These are phyloP conservation scores for Synaphobranchus kaupii DNA, from an alignment of 2,797 vertebrate species.

Conservation along the genomic window DNA sequence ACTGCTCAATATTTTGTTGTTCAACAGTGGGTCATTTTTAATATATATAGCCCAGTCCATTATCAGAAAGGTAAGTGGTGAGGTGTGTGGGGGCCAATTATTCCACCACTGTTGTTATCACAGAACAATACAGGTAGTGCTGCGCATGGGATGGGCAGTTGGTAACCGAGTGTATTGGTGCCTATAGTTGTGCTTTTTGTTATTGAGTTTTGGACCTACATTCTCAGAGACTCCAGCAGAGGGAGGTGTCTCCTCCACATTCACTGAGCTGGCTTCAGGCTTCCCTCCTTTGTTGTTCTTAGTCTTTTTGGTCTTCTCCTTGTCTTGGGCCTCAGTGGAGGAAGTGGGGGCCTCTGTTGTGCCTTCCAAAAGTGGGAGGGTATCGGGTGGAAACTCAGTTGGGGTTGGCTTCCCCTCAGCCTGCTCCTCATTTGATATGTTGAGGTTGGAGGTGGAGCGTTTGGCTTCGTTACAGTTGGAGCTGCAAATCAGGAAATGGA, in stretches of 20 bases:
- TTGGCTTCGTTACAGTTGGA: slow-evolving; percentile 66
- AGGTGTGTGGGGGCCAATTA: neutral
- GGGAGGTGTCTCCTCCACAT: slow-evolving; percentile 47
- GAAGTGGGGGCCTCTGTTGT: slow-evolving; percentile 46
- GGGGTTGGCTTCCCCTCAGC: slow-evolving; percentile 62
- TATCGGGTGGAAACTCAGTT: slow-evolving; percentile 58
- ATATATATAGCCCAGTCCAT: neutral
- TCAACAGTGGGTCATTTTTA: neutral
- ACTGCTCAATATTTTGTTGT: neutral
- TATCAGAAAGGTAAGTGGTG: neutral
- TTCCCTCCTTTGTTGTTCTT: slow-evolving; percentile 66
- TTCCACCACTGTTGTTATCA: slow-evolving; percentile 48
- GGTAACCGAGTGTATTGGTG: slow-evolving; percentile 70
- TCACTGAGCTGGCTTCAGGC: slow-evolving; percentile 54
- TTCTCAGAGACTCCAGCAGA: slow-evolving; percentile 57
- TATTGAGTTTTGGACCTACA: slow-evolving; percentile 54
- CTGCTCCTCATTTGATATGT: slow-evolving; percentile 62
- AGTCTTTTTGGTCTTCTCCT: slow-evolving; percentile 67
- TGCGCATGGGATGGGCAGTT: slow-evolving; percentile 65
- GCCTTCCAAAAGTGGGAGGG: slow-evolving; percentile 58
- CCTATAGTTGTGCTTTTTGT: slow-evolving; percentile 67
- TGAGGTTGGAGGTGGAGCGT: slow-evolving; percentile 62
- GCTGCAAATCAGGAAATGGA: slow-evolving; percentile 41
- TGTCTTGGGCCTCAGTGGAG: slow-evolving; percentile 59
- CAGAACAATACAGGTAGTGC: slow-evolving; percentile 66